Base-by-base conservation (phyloP, 2,888 invertebrate genomes). In the Sphecodes monilicornis region DNA sequence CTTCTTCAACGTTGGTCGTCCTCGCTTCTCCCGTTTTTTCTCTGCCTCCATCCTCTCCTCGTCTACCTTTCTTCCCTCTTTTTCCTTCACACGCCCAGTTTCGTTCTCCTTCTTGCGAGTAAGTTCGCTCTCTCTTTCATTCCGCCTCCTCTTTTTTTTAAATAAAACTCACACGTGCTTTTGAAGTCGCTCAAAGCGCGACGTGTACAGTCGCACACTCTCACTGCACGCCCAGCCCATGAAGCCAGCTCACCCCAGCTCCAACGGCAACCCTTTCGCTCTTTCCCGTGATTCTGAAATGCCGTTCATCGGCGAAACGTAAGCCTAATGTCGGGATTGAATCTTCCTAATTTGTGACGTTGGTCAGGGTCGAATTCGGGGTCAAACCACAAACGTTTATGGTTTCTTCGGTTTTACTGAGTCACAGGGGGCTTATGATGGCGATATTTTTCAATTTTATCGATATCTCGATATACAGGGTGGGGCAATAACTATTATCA, bases 111-210 rank as follows among this genome's bases (percentile, higher is more conserved):
- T 36, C 22, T 43, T 36, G n/a, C 54, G n/a, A 3, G n/a, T 8
- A n/a, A 54, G n/a, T 54, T 54, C 8, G 2, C 60, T 60, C 60
- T 60, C 18, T 29, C 29, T 26, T 39, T n/a, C 36, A 18, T 11
- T 29, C 54, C 29, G 3, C 29, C 5, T 36, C 22, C 41, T 69
- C 46, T 32, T n/a, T 73, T 77, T 60, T 69, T 73, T 50, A 50
- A 69, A 76, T 73, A 69, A 76, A 84, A 82, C 82, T 84, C 74
- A 72, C 71, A 75, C 78, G 74, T 60, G 77, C 82, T 84, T 84
- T 82, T 82, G 78, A 82, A 82, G 84, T 82, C 41, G 50, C 71
- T 84, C 83, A 84, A 75, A 82, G 83, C 36, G 64, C 82, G 71
- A 78, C 83, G 64, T 57, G 75, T 71, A 60, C 39, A 57, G 60